Percentiles rank a stretch among this genome's conserved stretches.
Conservation (phyloP, 1,140 invertebrate genomes). For the Drosophila chauvacae region DNA sequence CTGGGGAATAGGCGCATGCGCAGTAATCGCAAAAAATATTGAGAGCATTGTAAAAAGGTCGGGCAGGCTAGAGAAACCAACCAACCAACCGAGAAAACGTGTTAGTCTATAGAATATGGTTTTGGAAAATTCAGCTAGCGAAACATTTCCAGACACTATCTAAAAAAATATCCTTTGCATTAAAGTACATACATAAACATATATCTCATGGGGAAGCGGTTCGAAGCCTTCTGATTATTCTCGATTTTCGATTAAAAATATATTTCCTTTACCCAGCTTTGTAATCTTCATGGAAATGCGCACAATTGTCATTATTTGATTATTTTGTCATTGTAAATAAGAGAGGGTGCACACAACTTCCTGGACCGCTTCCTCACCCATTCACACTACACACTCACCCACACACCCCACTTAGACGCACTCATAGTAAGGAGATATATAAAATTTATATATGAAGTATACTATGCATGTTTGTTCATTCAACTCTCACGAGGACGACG, state of each 20-base stretch:
- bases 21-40: constrained; percentile 44
- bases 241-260: constrained; percentile 1
- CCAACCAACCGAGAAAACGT: constrained; percentile 54
- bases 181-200: background rate
- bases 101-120: constrained; percentile 53
- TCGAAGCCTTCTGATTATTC: constrained; percentile 7
- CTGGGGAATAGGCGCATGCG: constrained; percentile 46
- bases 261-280: background rate
- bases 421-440: constrained; percentile 54
- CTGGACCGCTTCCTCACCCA: constrained; percentile 34
- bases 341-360: constrained; percentile 7
- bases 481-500: constrained; percentile 49
- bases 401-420: constrained; percentile 52
- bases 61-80: constrained; percentile 66
- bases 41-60: constrained; percentile 71
- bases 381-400: background rate
- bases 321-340: constrained; percentile 65
- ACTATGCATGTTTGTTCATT: constrained; percentile 67
- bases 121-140: constrained; percentile 31
- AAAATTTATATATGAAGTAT: constrained; percentile 51
- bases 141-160: constrained; percentile 37
- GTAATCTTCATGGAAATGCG: constrained; percentile 56
- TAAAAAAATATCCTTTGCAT: constrained; percentile 16
- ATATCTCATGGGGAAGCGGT: constrained; percentile 43
- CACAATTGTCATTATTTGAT: constrained; percentile 67